These are phyloP conservation scores for Leptopilina drosophilae DNA, from an alignment of 2,888 invertebrate genomes.

Conservation along the genomic window DNA sequence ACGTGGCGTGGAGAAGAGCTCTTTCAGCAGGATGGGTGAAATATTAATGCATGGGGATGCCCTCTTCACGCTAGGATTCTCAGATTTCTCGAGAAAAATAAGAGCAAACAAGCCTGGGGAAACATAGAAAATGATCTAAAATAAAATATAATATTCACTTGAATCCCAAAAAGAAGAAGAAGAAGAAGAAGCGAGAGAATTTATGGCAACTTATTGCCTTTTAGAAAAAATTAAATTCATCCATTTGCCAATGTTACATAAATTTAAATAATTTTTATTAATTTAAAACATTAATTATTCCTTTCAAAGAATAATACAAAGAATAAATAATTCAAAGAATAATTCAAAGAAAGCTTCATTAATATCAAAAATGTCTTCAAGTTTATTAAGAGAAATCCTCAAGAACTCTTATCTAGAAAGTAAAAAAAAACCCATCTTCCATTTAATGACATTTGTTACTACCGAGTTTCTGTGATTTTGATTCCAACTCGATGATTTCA, in stretches of 20 bases:
- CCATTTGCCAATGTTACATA: not conserved
- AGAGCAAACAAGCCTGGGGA: not conserved
- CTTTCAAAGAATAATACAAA: too few species aligned
- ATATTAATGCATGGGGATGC: slow-evolving; percentile 36
- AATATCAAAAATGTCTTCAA: too few species aligned
- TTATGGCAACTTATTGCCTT: slow-evolving; percentile 9
- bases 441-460: too few species aligned
- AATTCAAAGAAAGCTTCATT: too few species aligned
- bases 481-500: not conserved
- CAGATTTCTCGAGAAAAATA: slow-evolving; percentile 37
- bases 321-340: too few species aligned
- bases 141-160: slow-evolving; percentile 29
- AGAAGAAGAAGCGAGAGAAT: not conserved
- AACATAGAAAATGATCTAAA: slow-evolving; percentile 16
- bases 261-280: too few species aligned
- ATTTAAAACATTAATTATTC: too few species aligned
- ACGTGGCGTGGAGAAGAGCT: slow-evolving; percentile 34
- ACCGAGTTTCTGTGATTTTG: not conserved
- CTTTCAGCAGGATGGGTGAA: slow-evolving; percentile 35
- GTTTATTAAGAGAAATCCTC: too few species aligned
- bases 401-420: too few species aligned
- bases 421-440: too few species aligned
- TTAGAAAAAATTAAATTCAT: not conserved
- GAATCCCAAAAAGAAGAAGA: not conserved
- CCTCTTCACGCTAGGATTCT: slow-evolving; percentile 30